phyloP scores from a whole-genome alignment of 2,797 vertebrate species.

The Zalophus californianus region DNA sequence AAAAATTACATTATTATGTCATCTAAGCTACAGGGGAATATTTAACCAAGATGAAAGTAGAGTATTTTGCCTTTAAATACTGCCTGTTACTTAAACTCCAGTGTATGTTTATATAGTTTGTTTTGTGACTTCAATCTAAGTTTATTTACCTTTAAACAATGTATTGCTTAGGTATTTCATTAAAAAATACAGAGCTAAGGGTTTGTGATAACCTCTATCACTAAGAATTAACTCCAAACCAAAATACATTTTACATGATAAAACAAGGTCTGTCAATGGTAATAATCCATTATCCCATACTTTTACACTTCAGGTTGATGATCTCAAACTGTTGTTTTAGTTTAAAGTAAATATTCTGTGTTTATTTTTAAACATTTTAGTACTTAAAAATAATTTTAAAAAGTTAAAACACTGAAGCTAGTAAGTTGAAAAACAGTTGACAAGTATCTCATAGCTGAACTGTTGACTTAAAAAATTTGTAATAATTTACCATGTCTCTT shows the following conservation, averaged over 20 bases:
- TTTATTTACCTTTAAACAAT: conserved; percentile 49
- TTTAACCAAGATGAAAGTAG: conserved; percentile 26
- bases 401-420: conserved; percentile 30
- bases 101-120: neutral
- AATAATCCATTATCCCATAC: neutral
- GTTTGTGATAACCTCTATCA: neutral
- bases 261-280: neutral
- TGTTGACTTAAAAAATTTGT: conserved; percentile 3
- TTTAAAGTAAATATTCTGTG: conserved; percentile 41
- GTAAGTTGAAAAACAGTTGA: conserved; percentile 40
- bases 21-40: neutral
- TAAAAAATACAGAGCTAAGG: conserved; percentile 42
- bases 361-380: conserved; percentile 40
- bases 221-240: conserved; percentile 14
- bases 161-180: conserved; percentile 8
- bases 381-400: conserved; percentile 23
- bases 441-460: conserved; percentile 16
- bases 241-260: conserved; percentile 43
- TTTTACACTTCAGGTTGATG: neutral
- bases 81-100: conserved; percentile 8
- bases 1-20: conserved; percentile 37
- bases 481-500: neutral
- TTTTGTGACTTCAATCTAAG: conserved; percentile 50
- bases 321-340: neutral
- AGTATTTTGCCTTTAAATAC: conserved; percentile 59